Conservation (phyloP, 1,140 invertebrate species). For the Anoplolepis gracilipes region DNA sequence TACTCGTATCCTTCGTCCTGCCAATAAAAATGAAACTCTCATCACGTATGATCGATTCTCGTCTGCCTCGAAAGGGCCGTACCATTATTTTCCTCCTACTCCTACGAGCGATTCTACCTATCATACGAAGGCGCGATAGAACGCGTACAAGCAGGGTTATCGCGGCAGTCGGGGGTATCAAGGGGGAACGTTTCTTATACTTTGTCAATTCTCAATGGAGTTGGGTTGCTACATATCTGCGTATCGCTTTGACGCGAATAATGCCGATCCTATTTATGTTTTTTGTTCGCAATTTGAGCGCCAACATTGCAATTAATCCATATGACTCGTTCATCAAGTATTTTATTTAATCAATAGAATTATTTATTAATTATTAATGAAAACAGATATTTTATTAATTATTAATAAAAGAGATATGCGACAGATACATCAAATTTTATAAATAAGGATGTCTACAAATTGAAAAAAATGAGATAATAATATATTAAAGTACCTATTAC, state of each 20-base stretch:
- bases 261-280: slow-evolving; percentile 66
- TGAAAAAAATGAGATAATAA: not conserved
- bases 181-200: slow-evolving; percentile 77
- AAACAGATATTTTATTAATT: too few species aligned
- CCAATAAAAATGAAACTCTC: slow-evolving; percentile 83
- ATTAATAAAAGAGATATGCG: too few species aligned
- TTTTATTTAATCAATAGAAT: not conserved
- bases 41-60: slow-evolving; percentile 83
- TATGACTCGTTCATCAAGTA: not conserved
- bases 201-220: slow-evolving; percentile 79
- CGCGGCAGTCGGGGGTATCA: slow-evolving; percentile 16
- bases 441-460: not conserved
- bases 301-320: not conserved
- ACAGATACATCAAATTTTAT: not conserved
- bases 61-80: slow-evolving; percentile 73
- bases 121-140: slow-evolving; percentile 73
- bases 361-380: too few species aligned
- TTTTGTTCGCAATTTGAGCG: not conserved
- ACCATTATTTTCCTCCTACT: slow-evolving; percentile 74
- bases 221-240: slow-evolving; percentile 61
- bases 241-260: slow-evolving; percentile 51
- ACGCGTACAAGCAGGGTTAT: slow-evolving; percentile 63
- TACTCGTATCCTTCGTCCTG: slow-evolving; percentile 71
- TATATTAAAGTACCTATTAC: too few species aligned
- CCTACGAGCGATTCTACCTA: slow-evolving; percentile 67